Evolutionary conservation across 2,888 invertebrate genomes (phyloP).

Genomic region (Chouioia cunea): DNA sequence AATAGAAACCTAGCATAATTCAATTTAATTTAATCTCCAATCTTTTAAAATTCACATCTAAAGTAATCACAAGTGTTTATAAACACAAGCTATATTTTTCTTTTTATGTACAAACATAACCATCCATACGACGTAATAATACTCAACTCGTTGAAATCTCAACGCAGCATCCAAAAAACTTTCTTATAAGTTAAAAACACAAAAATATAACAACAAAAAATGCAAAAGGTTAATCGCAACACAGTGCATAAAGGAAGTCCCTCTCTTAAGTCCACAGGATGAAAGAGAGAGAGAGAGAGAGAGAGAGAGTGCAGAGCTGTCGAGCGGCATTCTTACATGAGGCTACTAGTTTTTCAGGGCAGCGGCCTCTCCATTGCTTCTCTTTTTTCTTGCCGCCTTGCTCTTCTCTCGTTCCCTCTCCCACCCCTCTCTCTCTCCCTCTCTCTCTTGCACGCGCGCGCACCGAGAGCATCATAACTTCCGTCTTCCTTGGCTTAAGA

Average conservation of each 20-base stretch:
- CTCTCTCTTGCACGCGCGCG: not conserved
- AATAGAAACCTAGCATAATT: not conserved
- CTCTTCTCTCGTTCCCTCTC: constrained; percentile 37
- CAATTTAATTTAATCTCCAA: not conserved
- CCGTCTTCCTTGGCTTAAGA: constrained; percentile 30
- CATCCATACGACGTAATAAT: no score
- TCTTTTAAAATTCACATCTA: not conserved
- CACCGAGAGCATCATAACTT: constrained; percentile 14
- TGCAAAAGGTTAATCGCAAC: no score
- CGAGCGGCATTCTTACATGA: constrained; percentile 57
- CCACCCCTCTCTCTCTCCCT: constrained; percentile 1
- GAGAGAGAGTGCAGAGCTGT: constrained; percentile 42
- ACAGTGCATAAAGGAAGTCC: no score
- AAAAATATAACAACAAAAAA: no score
- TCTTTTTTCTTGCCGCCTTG: not conserved
- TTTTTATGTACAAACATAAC: no score
- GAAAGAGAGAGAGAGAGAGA: constrained; percentile 21
- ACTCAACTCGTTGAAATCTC: no score
- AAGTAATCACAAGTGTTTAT: no score
- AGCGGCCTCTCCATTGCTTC: constrained; percentile 46
- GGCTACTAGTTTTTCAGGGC: constrained; percentile 60
- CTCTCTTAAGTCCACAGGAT: not conserved
- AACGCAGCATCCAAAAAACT: not conserved
- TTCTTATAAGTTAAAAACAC: no score
- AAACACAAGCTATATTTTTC: not conserved